Evolutionary conservation across 2,888 invertebrate genomes (phyloP).

Genomic region (Polymixis lichenea): DNA sequence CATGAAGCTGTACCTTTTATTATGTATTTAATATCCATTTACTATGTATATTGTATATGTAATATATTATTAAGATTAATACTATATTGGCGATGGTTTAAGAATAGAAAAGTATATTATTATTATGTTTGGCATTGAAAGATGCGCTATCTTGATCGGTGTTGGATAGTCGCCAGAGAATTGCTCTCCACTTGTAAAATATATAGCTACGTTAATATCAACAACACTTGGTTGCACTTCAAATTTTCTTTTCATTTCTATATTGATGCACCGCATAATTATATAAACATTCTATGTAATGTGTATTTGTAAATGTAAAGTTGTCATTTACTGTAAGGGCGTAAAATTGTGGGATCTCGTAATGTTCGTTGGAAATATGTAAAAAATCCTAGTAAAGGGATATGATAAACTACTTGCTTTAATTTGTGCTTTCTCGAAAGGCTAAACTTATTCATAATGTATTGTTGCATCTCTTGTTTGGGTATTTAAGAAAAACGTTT

Average conservation of each 20-base stretch:
- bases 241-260: conserved; percentile 29
- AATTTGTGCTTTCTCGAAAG: conserved; percentile 78
- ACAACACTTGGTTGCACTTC: conserved; percentile 42
- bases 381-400: conserved; percentile 86
- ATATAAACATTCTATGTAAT: conserved; percentile 35
- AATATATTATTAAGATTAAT: conserved; percentile 23
- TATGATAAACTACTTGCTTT: conserved; percentile 83
- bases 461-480: conserved; percentile 45
- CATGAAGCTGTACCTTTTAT: conserved; percentile 43
- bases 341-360: conserved; percentile 39
- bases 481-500: conserved; percentile 39
- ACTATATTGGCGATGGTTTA: conserved; percentile 45
- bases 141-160: conserved; percentile 61
- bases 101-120: conserved; percentile 60
- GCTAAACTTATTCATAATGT: conserved; percentile 42
- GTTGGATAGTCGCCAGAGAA: conserved; percentile 78
- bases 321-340: conserved; percentile 54
- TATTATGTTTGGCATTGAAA: conserved; percentile 72
- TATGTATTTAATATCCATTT: conserved; percentile 38
- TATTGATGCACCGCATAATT: conserved; percentile 43
- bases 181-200: conserved; percentile 63
- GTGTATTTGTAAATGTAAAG: conserved; percentile 50
- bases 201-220: conserved; percentile 43
- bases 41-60: conserved; percentile 27
- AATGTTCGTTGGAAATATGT: conserved; percentile 41